These are phyloP conservation scores for Menura novaehollandiae DNA, from an alignment of 2,113 vertebrate genomes.

Conservation along the genomic window DNA sequence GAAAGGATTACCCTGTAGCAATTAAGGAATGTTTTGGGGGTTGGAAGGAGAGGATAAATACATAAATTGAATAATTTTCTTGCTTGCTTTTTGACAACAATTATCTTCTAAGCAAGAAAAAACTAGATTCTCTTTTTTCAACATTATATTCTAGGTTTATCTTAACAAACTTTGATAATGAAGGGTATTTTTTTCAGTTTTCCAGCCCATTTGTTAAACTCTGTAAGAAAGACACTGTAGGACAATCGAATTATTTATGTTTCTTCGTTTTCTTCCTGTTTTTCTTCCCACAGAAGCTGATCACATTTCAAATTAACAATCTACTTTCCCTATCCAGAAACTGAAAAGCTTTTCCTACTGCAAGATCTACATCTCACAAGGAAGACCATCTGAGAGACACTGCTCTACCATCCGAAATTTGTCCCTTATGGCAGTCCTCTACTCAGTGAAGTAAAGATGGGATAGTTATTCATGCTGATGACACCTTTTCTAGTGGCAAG, in stretches of 20 bases:
- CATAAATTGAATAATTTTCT: not conserved
- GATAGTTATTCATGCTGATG: not conserved
- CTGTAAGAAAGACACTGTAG: not conserved
- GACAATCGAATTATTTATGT: not conserved
- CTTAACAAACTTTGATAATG: not conserved
- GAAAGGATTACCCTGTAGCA: not conserved
- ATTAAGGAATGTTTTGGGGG: not conserved
- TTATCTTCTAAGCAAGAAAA: not conserved
- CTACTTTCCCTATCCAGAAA: not conserved
- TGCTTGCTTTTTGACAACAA: not conserved
- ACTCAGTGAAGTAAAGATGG: not conserved
- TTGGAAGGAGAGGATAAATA: not conserved
- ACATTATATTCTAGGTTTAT: not conserved
- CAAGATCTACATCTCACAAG: not conserved
- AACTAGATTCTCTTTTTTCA: not conserved
- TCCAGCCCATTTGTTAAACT: not conserved
- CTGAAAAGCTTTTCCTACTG: not conserved
- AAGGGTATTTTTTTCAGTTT: not conserved
- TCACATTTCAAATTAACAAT: not conserved
- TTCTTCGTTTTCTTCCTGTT: not conserved
- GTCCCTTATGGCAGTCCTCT: not conserved
- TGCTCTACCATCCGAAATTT: not conserved
- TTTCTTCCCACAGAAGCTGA: not conserved
- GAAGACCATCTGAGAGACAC: not conserved
- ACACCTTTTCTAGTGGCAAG: not conserved